Evolutionary conservation across 2,888 invertebrate genomes (phyloP), one percentile per base, ranked within the genome.

Genomic region (Drosophila trichaetosa): DNA sequence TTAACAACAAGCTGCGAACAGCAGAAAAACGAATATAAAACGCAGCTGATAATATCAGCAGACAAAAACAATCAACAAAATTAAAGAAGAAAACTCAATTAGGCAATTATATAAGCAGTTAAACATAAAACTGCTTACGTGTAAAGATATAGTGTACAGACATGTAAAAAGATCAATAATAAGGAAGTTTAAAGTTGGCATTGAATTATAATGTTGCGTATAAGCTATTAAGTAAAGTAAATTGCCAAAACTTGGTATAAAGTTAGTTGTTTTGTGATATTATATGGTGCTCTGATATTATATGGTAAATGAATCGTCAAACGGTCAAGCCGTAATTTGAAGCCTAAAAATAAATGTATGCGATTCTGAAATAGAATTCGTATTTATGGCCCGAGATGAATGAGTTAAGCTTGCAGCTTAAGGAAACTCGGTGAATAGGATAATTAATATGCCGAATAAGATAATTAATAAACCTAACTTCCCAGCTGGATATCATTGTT

Each of bases 1-100:
- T 69, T 52, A 38, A 59, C 70, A 69, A 69, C 70, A 69, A 69
- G 70, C 59, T 38, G 31, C 51, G 18, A 46, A 46, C 38, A 52
- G 7, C 18, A 27, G n/a, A 7, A 34, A 53, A 33, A 38, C 46
- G 21, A 21, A 16, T 24, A 29, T 3, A 33, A 40, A 54, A n/a
- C 24, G 16, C 5, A 2, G 6, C 24, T 27, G 52, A 53, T 69
- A n/a, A 40, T 18, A 36, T 49, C 31, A 58, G 31, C 52, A 18
- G n/a, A 24, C 4, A 27, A 29, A 29, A 29, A 4, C 10, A 46
- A 16, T 4, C 10, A 40, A 24, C 6, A 5, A 34, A 21, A 10
- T 0, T 13, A 2, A 7, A 11, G 21, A n/a, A 29, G 16, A n/a
- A 29, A 38, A 38, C 38, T 56, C n/a, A 40, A 40, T 1, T n/a